Base-by-base conservation (phyloP, 2,888 invertebrate species). In the Alviniconcha strummeri region DNA sequence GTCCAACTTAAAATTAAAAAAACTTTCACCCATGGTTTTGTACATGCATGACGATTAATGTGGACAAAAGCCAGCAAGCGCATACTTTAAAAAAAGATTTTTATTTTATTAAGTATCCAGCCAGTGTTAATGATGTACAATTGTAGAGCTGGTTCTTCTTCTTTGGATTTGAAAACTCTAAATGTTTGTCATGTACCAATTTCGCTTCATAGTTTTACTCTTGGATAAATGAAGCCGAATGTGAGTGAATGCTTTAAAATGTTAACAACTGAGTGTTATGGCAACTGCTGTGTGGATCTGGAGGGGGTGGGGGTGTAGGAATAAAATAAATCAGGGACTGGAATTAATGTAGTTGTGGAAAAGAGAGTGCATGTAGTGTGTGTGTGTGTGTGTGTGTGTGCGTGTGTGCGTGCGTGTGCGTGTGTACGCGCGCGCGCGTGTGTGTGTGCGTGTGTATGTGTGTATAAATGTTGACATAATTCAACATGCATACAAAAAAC, bases 231-330 rank as follows among this genome's bases (percentile, higher is more conserved):
- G 15, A 64, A 15, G 5, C 64, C 19, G 74, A 52, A 6, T 52
- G 8, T 60, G n/a, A 81, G 74, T 79, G 11, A 36, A 36, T 36
- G 36, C 36, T 36, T 36, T 36, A 36, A 36, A 36, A 36, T 36
- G 36, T 36, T 36, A 36, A 36, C 36, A 36, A 36, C 36, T 36
- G 36, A 36, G 36, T 36, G 36, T 36, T 36, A 36, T 36, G 36
- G 36, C 36, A 36, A 36, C 36, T 72, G 15, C 76, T 83, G 13
- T 84, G 91, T 91, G 19, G 87, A 89, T 1, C 79, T 90, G 57
- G 81, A 83, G 36, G 81, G 88, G 5, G 89, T 89, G 8, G 91
- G 91, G 83, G 86, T 88, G 54, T 91, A 89, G 84, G 87, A 90
- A 79, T 88, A 87, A 0, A 74, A 67, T 69, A 17, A 69, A 17